Conservation (phyloP, 2,888 invertebrate species). For the Drosophila testacea region DNA sequence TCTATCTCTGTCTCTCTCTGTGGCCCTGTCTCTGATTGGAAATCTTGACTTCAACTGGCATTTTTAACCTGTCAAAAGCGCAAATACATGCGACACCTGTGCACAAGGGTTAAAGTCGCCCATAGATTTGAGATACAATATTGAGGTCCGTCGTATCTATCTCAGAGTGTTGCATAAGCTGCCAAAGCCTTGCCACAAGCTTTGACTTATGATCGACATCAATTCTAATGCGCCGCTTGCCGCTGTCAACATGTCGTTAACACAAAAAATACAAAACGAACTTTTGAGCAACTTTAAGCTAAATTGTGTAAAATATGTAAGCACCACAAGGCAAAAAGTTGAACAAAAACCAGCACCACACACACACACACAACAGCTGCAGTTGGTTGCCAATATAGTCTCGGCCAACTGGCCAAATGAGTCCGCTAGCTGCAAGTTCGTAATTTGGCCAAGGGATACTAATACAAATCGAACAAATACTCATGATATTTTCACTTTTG, state of each 20-base stretch:
- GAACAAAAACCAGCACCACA: constrained; percentile 19
- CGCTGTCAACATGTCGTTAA: constrained; percentile 81
- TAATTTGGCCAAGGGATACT: constrained; percentile 10
- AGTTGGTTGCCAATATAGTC: constrained; percentile 18
- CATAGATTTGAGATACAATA: constrained; percentile 39
- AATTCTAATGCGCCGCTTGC: constrained; percentile 77
- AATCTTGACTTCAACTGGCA: constrained; percentile 22
- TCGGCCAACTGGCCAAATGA: constrained; percentile 51
- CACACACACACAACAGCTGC: constrained; percentile 15
- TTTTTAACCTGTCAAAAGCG: constrained; percentile 56
- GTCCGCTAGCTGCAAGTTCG: constrained; percentile 31
- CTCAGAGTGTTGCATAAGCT: constrained; percentile 58
- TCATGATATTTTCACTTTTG: not conserved
- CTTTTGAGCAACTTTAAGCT: constrained; percentile 18
- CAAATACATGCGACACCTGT: constrained; percentile 49
- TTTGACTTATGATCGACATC: constrained; percentile 81
- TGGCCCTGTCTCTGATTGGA: not conserved
- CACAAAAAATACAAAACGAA: constrained; percentile 34
- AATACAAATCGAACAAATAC: not conserved
- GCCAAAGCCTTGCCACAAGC: constrained; percentile 70
- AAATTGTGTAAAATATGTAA: constrained; percentile 43
- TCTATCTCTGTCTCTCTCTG: not conserved
- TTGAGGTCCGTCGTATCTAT: constrained; percentile 14
- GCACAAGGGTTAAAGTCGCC: constrained; percentile 63
- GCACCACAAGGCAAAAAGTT: constrained; percentile 31